Evolutionary conservation across 2,888 invertebrate genomes (phyloP).

Genomic region (Myathropa florea): DNA sequence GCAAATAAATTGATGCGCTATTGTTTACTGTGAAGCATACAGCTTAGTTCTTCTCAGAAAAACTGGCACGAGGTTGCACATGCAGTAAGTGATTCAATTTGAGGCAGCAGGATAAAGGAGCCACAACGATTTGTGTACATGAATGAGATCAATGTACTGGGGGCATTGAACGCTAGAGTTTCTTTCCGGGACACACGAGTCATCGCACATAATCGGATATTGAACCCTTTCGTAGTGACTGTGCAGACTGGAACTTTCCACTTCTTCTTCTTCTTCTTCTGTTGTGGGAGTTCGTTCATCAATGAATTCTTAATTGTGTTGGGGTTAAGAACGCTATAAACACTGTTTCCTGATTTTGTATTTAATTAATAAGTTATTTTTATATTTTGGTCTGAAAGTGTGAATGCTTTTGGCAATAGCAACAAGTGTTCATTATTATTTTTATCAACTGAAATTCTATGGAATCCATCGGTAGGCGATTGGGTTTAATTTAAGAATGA

Average conservation of each 20-base stretch:
- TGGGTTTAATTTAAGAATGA: not conserved
- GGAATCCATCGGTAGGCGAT: not conserved
- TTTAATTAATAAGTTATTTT: conserved; percentile 2
- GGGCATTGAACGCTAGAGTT: conserved; percentile 38
- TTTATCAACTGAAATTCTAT: not conserved
- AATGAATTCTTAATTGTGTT: conserved; percentile 14
- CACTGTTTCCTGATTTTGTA: not conserved
- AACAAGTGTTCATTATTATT: conserved; percentile 38
- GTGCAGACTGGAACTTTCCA: not conserved
- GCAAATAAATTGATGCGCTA: conserved; percentile 36
- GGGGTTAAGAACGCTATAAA: not conserved
- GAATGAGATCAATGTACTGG: conserved; percentile 4
- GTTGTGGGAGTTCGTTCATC: not conserved
- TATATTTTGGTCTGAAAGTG: not conserved
- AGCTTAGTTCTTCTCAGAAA: conserved; percentile 35
- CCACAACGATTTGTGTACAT: conserved; percentile 1
- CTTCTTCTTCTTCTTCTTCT: not conserved
- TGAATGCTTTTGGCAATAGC: not conserved
- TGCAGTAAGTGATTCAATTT: conserved; percentile 40
- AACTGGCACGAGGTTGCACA: conserved; percentile 23
- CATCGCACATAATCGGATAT: conserved; percentile 45
- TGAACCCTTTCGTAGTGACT: conserved; percentile 33
- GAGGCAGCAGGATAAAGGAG: conserved; percentile 17
- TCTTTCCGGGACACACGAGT: not conserved
- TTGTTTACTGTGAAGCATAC: conserved; percentile 21